phyloP scores from a whole-genome alignment of 2,113 vertebrate genomes.

The Donacobius atricapilla region DNA sequence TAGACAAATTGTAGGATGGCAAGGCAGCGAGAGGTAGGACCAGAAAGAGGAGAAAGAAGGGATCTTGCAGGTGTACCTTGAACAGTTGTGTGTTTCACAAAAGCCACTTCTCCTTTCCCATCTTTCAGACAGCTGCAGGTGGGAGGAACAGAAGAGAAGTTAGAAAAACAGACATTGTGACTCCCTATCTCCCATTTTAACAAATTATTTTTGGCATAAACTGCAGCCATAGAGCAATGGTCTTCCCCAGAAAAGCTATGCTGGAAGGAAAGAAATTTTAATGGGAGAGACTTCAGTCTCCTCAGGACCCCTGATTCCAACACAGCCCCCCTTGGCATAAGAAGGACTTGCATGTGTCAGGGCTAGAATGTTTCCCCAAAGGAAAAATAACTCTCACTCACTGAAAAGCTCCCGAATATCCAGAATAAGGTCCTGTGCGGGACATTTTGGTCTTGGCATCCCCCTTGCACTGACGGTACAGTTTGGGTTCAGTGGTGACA shows the following conservation, averaged over 20 bases:
- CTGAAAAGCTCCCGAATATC: slow-evolving; percentile 80
- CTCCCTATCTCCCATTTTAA: neutral
- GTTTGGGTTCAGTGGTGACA: neutral
- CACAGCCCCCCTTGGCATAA: neutral
- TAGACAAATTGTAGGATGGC: neutral
- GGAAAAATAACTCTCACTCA: slow-evolving; percentile 62
- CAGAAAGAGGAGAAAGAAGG: neutral
- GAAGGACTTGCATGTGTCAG: neutral
- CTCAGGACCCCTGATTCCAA: neutral
- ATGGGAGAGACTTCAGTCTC: neutral
- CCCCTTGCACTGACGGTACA: slow-evolving; percentile 75
- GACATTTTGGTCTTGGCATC: slow-evolving; percentile 69
- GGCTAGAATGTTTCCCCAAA: neutral
- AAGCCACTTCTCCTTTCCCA: slow-evolving; percentile 81
- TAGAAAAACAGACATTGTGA: neutral
- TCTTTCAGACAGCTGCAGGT: slow-evolving; percentile 82
- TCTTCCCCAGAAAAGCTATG: neutral
- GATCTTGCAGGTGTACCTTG: slow-evolving; percentile 68
- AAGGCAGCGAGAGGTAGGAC: neutral
- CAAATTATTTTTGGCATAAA: neutral
- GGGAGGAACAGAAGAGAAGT: neutral
- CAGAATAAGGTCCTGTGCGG: slow-evolving; percentile 75
- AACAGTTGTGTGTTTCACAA: slow-evolving; percentile 84
- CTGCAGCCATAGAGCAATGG: neutral
- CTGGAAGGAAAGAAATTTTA: neutral